Evolutionary conservation across 2,797 vertebrate species (phyloP), one percentile per base, ranked within the genome.

Genomic region (Phaenicophaeus curvirostris): DNA sequence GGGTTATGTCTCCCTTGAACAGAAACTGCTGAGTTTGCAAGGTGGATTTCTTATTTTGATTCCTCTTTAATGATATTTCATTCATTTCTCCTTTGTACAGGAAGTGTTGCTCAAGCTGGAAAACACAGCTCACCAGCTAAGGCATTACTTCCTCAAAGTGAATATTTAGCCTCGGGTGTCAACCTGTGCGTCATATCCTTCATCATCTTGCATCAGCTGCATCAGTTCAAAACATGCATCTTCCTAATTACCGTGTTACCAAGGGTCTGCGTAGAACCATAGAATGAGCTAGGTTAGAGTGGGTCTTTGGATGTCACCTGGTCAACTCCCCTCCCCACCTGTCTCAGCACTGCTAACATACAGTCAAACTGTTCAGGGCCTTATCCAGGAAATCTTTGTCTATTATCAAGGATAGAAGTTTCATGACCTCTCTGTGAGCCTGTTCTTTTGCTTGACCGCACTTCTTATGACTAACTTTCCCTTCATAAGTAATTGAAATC

Each of bases 1-100:
- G 39, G 58, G 53, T 68, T 90, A 68, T 67, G 35, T 63, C 42
- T 89, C 8, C n/a, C 37, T 58, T 85, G 59, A 89, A 86, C 30
- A 92, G 65, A 89, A 78, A 81, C 62, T 78, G 48, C 24, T 77
- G 77, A 23, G 5, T 85, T 76, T 68, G 35, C 48, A 67, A 71
- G 62, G 69, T 69, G 33, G 69, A 92, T 41, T 78, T 80, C 15
- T 90, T 94, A 19, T 89, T 91, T 79, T 61, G 42, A 63, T 73
- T 85, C 50, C 59, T 95, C 83, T 39, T 88, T 46, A 71, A 35
- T 54, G n/a, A n/a, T 92, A 53, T 58, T 86, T 85, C 27, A 73
- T 84, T 93, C 4, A 72, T 91, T 96, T 93, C 79, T 96, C n/a
- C 42, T 89, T 90, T 62, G 15, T 58, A 51, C 73, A 85, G 54